phyloP scores from a whole-genome alignment of 2,113 vertebrate genomes.

The Limanda limanda region DNA sequence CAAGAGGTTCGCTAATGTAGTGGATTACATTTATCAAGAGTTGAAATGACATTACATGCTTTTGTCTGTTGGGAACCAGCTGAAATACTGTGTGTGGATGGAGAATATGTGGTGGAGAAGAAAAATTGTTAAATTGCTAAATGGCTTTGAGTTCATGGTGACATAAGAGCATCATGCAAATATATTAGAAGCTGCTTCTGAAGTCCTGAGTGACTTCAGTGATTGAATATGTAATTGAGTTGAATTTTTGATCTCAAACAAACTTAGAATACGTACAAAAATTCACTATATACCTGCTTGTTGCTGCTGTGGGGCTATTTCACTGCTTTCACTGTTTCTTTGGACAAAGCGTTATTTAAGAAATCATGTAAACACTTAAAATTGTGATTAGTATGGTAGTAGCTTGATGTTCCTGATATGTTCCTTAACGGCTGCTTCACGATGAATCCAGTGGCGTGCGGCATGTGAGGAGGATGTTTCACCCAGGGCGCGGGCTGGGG shows the following conservation, averaged over 20 bases:
- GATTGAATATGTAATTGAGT: no score
- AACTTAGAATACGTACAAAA: no score
- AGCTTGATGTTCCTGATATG: background rate
- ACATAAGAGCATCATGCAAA: background rate
- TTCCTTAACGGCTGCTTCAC: slow-evolving; percentile 73
- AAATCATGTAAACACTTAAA: background rate
- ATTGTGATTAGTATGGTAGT: background rate
- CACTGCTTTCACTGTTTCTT: no score
- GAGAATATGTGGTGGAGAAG: slow-evolving; percentile 25
- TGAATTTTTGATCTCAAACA: no score
- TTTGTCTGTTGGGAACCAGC: background rate
- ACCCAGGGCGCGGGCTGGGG: slow-evolving; percentile 95
- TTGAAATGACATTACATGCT: no score
- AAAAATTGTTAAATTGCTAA: slow-evolving; percentile 26
- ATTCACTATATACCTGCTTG: no score
- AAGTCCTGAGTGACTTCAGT: background rate
- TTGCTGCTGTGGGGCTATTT: no score
- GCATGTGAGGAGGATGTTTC: slow-evolving; percentile 99
- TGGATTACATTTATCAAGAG: background rate
- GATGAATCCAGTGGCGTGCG: slow-evolving; percentile 99
- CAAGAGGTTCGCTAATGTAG: background rate
- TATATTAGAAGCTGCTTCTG: slow-evolving; percentile 3
- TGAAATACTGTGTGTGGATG: no score
- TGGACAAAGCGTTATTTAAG: background rate
- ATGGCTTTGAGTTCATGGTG: no score